Evolutionary conservation across 1,140 invertebrate genomes (phyloP).

Genomic region (Oncopeltus fasciatus): DNA sequence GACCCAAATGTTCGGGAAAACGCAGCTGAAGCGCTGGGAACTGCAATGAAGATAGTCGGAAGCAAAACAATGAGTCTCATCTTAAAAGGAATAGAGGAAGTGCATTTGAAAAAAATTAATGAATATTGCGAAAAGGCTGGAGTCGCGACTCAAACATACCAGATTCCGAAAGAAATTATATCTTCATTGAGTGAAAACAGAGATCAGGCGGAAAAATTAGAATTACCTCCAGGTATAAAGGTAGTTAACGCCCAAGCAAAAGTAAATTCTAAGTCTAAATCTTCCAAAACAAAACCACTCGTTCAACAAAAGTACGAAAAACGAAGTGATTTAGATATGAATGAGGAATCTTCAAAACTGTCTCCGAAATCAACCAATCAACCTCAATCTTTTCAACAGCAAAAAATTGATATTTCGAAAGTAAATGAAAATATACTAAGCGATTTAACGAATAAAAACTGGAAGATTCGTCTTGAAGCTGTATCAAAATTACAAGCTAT

Average conservation of each 20-base stretch:
- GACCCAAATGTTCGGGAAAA: constrained; percentile 74
- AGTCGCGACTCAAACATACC: neutral
- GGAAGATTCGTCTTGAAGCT: constrained; percentile 80
- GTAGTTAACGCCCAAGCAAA: neutral
- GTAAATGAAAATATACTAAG: constrained; percentile 67
- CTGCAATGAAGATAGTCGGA: constrained; percentile 81
- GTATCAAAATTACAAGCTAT: constrained; percentile 65
- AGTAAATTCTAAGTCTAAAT: neutral
- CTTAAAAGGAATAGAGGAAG: constrained; percentile 70
- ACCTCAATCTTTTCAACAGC: too few relatives aligned
- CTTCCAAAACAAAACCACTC: neutral
- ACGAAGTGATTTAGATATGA: neutral
- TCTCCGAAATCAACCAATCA: too few relatives aligned
- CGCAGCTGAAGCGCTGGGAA: constrained; percentile 82
- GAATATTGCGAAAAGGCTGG: constrained; percentile 48
- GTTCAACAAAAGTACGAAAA: neutral
- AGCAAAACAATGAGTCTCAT: constrained; percentile 80
- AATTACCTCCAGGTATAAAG: neutral
- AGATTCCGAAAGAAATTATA: neutral
- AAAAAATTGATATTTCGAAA: constrained; percentile 50
- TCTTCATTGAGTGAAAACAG: neutral
- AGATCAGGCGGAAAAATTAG: neutral
- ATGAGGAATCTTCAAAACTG: too few relatives aligned
- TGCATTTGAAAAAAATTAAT: constrained; percentile 64
- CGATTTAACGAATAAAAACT: constrained; percentile 83